Base-by-base conservation (phyloP, 1,140 invertebrate species). In the Rhyzopertha dominica region DNA sequence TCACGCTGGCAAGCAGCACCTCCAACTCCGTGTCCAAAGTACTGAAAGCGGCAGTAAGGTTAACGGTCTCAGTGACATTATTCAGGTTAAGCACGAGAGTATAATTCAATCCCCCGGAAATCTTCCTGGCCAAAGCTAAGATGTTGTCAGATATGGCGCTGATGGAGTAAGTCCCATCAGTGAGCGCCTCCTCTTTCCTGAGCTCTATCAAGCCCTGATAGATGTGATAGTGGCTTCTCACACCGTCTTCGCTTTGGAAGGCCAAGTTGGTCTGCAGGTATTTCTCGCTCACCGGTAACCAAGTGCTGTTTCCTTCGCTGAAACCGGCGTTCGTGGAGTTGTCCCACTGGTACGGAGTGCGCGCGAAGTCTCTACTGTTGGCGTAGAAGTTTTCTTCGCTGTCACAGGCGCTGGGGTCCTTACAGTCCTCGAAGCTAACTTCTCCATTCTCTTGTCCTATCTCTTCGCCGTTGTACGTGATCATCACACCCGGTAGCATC, bases 381-480 rank as follows among this genome's bases (percentile, higher is more conserved):
- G 43, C 7, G 1, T 53, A 24, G 14, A 53, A 59, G 28, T 42
- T 37, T 3, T 19, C 36, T 4, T 9, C 22, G 22, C 77, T 16
- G n/a, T n/a, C 57, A 53, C 69, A 70, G 13, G 71, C 72, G 2
- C 59, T 56, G 0, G 74, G 73, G 48, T 76, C 74, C 1, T 70
- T 30, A 0, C 74, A 73, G 47, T 75, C 60, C 3, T 67, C 59
- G 34, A 61, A 78, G 2, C 70, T 66, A n/a, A 80, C 65, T 34
- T 53, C 65, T 0, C 73, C 70, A 60, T 85, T 71, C 32, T 69
- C 53, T 76, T 85, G 82, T 0, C 79, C 84, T 18, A 87, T 77
- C 59, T 88, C 85, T 62, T 87, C 84, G 7, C 83, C 88, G 68
- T 88, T 83, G 67, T 89, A 90, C 31, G 80, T 76, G 1, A 89